Base-by-base conservation (phyloP, 2,797 vertebrate genomes). In the Rhinophrynus dorsalis region DNA sequence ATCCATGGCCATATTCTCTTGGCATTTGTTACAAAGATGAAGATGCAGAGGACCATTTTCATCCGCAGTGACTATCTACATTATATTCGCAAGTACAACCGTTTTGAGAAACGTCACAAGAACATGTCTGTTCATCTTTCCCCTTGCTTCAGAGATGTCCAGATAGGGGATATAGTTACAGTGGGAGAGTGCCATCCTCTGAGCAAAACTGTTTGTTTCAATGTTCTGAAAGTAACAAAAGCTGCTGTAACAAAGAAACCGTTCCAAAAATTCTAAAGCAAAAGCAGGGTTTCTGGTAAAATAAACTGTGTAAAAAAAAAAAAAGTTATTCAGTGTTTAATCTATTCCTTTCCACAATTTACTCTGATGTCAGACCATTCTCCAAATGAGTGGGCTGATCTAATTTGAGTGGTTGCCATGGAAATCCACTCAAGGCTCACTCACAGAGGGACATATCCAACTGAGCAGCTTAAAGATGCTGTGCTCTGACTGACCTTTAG, bases 1-100 rank as follows among this genome's bases (percentile, higher is more conserved):
- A 98, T 99, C 77, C 90, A 95, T 57, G 96, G 95, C 26, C 91
- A 95, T 7, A 97, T 98, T 64, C 89, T 97, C 37, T 52, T 47
- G 95, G 94, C 94, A 35, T 93, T 95, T 67, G 95, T 96, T 77
- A 96, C 93, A 67, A 96, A 98, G 86, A 97, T 98, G 96, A 98
- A 98, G 92, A 98, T 98, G 97, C 96, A 99, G 90, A 90, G 87
- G 20, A 98, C 96, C 61, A 94, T 98, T 0, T 96, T 98, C 18
- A 98, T 98, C 86, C 92, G 95, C 29, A 86, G 94, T 1, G 97
- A 98, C 71, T 98, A 98, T 75, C 89, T 98, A 83, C 96, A 98
- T 79, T 99, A 98, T 84, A 98, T 98, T 79, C 92, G 95, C 77
- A 98, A 98, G 79, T 98, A 99, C 91, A 99, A 98, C 89, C 94